Evolutionary conservation across 2,888 invertebrate species (phyloP).

Genomic region (Diaphora mendica): DNA sequence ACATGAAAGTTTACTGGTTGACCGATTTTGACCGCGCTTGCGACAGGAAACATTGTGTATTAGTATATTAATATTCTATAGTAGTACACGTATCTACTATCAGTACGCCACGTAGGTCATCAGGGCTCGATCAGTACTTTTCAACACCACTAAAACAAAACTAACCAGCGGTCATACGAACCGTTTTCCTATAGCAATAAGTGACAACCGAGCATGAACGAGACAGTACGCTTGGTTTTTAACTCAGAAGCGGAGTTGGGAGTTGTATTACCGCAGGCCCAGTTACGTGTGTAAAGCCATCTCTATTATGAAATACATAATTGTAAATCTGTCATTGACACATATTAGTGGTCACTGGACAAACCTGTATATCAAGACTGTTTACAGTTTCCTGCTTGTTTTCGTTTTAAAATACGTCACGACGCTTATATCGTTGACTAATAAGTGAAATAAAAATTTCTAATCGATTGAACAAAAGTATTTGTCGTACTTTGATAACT

Average conservation of each 20-base stretch:
- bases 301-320: conserved; percentile 49
- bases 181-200: not conserved
- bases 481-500: conserved; percentile 8
- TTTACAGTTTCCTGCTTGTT: conserved; percentile 43
- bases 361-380: conserved; percentile 39
- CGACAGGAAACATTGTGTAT: not conserved
- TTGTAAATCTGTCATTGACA: conserved; percentile 52
- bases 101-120: not conserved
- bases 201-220: not conserved
- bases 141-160: not conserved
- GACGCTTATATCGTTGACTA: conserved; percentile 6
- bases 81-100: not conserved
- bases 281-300: conserved; percentile 43
- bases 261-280: conserved; percentile 32
- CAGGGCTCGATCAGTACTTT: not conserved
- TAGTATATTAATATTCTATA: not conserved
- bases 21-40: not conserved
- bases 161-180: not conserved
- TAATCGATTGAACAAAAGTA: conserved; percentile 23
- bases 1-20: no score
- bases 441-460: conserved; percentile 35
- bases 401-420: conserved; percentile 15
- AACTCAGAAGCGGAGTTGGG: conserved; percentile 18
- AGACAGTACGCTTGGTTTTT: conserved; percentile 13
- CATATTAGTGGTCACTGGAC: conserved; percentile 43